Conservation (phyloP, 2,888 invertebrate genomes). For the Hypercompe scribonia region DNA sequence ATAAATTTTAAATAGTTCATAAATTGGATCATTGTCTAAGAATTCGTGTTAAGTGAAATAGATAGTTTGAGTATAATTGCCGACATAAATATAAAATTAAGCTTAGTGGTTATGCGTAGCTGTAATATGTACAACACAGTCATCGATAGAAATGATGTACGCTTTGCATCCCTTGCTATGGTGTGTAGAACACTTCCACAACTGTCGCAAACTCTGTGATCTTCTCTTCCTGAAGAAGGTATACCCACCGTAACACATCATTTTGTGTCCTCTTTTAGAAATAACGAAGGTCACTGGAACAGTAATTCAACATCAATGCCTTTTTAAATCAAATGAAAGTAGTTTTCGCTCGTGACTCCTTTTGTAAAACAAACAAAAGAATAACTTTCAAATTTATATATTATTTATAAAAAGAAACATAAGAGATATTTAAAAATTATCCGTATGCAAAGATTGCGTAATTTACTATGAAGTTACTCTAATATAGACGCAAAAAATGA, state of each 20-base stretch:
- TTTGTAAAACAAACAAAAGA: background rate
- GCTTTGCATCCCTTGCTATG: constrained; percentile 25
- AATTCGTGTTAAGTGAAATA: background rate
- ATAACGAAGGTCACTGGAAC: constrained; percentile 15
- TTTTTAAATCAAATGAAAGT: too few relatives aligned
- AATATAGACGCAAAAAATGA: background rate
- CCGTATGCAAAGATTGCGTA: background rate
- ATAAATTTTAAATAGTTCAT: background rate
- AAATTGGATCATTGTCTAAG: background rate
- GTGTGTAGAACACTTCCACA: constrained; percentile 28
- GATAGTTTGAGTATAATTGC: background rate
- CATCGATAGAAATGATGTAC: constrained; percentile 7
- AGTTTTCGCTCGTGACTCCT: too few relatives aligned
- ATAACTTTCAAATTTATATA: background rate
- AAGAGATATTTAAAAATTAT: background rate
- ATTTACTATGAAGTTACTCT: background rate
- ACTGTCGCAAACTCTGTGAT: constrained; percentile 13
- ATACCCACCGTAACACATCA: constrained; percentile 16
- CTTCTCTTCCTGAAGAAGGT: constrained; percentile 20
- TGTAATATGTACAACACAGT: constrained; percentile 2
- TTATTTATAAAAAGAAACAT: background rate
- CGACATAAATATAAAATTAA: background rate
- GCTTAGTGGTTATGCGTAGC: constrained; percentile 16
- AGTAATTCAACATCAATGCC: background rate
- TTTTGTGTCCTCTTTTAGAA: constrained; percentile 16